phyloP scores from a whole-genome alignment of 2,797 vertebrate species.

The Cossypha caffra region DNA sequence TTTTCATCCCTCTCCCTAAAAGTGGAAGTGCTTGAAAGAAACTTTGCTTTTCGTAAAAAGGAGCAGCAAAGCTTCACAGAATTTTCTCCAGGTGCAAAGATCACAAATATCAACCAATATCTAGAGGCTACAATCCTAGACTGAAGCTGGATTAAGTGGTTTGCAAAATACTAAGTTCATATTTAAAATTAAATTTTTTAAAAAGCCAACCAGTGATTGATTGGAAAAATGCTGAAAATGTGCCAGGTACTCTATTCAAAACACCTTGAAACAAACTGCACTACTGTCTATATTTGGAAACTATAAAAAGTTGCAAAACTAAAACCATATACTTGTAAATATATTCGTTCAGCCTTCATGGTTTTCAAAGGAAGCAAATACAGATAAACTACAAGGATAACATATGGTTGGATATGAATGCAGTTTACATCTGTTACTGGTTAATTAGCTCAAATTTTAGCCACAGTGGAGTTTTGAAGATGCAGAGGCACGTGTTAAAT shows the following conservation, averaged over 20 bases:
- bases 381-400: slow-evolving; percentile 36
- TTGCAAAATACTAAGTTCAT: not conserved
- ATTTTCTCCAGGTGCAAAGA: not conserved
- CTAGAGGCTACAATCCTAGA: not conserved
- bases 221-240: not conserved
- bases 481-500: not conserved
- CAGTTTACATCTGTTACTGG: slow-evolving; percentile 25
- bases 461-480: not conserved
- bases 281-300: slow-evolving; percentile 17
- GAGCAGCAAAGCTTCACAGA: not conserved
- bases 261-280: slow-evolving; percentile 40
- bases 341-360: not conserved
- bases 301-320: slow-evolving; percentile 11
- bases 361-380: slow-evolving; percentile 46
- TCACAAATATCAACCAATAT: not conserved
- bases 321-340: slow-evolving; percentile 32
- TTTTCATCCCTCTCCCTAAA: not conserved
- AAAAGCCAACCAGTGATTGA: not conserved
- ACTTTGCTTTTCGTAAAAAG: not conserved
- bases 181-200: not conserved
- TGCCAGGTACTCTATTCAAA: not conserved
- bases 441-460: slow-evolving; percentile 39
- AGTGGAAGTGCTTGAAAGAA: not conserved
- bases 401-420: not conserved
- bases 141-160: not conserved